Evolutionary conservation across 1,140 invertebrate species (phyloP).

Genomic region (Lucilia sericata): DNA sequence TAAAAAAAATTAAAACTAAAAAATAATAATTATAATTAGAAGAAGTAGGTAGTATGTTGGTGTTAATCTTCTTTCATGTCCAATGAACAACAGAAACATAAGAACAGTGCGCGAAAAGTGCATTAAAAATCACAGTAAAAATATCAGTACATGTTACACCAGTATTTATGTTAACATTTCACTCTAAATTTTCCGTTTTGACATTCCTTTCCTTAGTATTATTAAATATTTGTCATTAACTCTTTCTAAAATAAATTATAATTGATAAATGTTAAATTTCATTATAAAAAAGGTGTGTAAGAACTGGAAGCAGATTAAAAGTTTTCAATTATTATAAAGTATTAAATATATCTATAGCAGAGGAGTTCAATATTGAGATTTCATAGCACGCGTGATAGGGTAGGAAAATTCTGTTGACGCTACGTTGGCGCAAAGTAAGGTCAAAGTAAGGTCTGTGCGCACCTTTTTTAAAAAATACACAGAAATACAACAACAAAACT

Average conservation of each 20-base stretch:
- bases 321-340: slow-evolving; percentile 8
- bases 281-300: slow-evolving; percentile 19
- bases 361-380: no score
- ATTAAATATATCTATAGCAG: neutral
- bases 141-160: slow-evolving; percentile 48
- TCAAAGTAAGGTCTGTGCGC: no score
- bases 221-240: neutral
- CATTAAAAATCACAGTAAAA: slow-evolving; percentile 48
- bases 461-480: no score
- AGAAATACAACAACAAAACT: no score
- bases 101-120: slow-evolving; percentile 45
- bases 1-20: slow-evolving; percentile 24
- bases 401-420: no score
- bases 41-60: neutral
- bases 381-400: no score
- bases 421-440: no score
- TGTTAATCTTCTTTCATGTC: slow-evolving; percentile 9
- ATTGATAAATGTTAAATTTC: no score
- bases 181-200: slow-evolving; percentile 39
- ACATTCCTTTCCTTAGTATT: slow-evolving; percentile 11
- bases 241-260: no score
- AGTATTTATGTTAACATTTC: slow-evolving; percentile 26
- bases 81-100: slow-evolving; percentile 39
- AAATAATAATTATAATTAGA: neutral
- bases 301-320: neutral